Percentiles rank a stretch among this genome's conserved stretches.
Evolutionary conservation across 2,888 invertebrate species (phyloP).

Genomic region (Volucella bombylans): DNA sequence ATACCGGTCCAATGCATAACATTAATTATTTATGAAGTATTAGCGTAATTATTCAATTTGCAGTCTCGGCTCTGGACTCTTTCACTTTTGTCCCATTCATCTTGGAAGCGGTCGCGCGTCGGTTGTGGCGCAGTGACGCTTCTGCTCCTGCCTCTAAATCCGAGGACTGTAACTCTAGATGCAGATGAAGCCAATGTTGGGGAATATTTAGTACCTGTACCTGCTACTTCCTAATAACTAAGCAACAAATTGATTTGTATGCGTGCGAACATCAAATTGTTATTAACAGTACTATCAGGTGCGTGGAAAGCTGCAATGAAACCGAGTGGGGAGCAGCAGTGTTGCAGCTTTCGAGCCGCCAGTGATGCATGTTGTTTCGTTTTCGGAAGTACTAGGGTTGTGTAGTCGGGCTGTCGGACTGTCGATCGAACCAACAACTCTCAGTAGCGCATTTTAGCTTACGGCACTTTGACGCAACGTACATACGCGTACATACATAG

Average conservation of each 20-base stretch:
- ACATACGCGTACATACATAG: too few relatives aligned
- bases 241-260: conserved; percentile 71
- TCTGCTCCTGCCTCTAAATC: neutral
- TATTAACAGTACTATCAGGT: conserved; percentile 72
- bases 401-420: neutral
- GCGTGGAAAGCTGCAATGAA: conserved; percentile 70
- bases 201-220: neutral
- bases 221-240: conserved; percentile 6
- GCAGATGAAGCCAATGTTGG: neutral
- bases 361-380: neutral
- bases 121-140: conserved; percentile 40
- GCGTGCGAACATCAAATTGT: conserved; percentile 74
- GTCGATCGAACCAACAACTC: neutral
- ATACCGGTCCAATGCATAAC: conserved; percentile 75
- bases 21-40: conserved; percentile 79
- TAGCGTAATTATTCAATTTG: conserved; percentile 79
- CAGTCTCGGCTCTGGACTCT: conserved; percentile 68
- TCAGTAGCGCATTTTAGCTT: conserved; percentile 2
- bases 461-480: conserved; percentile 31
- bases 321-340: conserved; percentile 36
- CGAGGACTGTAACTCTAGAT: too few relatives aligned
- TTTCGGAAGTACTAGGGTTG: conserved; percentile 23
- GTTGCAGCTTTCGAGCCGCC: neutral
- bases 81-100: conserved; percentile 71
- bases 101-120: conserved; percentile 44